phyloP scores from a whole-genome alignment of 1,140 invertebrate species.

The Listronotus bonariensis region DNA sequence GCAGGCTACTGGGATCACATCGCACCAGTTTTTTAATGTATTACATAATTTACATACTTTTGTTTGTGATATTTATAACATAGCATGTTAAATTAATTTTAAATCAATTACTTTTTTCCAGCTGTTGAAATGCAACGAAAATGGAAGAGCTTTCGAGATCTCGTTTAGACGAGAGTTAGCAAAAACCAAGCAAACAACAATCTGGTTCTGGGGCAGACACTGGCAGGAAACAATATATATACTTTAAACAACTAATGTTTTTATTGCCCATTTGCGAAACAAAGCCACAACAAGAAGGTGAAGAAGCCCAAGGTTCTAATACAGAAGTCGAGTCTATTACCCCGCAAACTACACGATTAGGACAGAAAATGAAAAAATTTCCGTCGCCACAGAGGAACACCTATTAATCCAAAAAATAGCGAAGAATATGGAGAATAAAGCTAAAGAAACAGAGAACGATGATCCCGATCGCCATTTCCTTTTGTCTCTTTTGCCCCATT shows the following conservation, averaged over 20 bases:
- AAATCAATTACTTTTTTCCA: too few species aligned
- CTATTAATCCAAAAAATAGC: neutral
- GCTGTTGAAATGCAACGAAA: neutral
- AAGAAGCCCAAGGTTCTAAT: conserved; percentile 1
- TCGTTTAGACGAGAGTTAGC: conserved; percentile 1
- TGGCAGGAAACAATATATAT: neutral
- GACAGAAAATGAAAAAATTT: neutral
- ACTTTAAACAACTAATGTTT: conserved; percentile 7
- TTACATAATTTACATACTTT: too few species aligned
- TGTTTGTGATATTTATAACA: too few species aligned
- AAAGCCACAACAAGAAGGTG: conserved; percentile 7
- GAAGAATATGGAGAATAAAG: neutral
- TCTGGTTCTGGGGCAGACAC: conserved; percentile 4
- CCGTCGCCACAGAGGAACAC: neutral
- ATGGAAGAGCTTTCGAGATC: neutral
- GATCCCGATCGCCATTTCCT: conserved; percentile 6
- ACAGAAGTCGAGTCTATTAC: conserved; percentile 1
- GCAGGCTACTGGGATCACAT: too few species aligned
- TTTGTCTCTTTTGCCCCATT: neutral
- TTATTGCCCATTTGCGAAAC: conserved; percentile 3
- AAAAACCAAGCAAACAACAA: neutral
- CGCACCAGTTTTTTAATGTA: too few species aligned
- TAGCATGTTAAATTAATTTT: too few species aligned
- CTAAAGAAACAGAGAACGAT: neutral
- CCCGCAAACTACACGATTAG: neutral